phyloP scores from a whole-genome alignment of 2,888 invertebrate species.

The Julus scandinavius region DNA sequence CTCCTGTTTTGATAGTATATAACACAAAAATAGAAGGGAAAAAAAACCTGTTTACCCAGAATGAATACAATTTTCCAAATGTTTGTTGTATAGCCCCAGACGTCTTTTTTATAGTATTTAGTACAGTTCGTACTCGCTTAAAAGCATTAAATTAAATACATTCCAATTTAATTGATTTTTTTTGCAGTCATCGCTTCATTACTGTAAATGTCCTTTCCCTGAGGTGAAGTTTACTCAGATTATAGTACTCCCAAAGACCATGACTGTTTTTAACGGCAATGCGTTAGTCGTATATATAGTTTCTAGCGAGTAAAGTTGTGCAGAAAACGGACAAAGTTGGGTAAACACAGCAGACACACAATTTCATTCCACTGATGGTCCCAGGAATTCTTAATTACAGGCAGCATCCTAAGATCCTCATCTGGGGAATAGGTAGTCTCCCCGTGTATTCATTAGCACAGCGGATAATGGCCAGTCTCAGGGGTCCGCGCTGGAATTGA shows the following conservation, averaged over 20 bases:
- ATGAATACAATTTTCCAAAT: too few relatives aligned
- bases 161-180: constrained; percentile 19
- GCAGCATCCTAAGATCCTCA: constrained; percentile 47
- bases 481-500: constrained; percentile 43
- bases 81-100: not conserved
- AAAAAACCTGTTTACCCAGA: too few relatives aligned
- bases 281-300: not conserved
- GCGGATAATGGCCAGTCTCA: constrained; percentile 20
- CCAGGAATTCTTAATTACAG: constrained; percentile 52
- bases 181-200: constrained; percentile 16
- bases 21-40: too few relatives aligned
- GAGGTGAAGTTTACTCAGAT: constrained; percentile 9
- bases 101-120: not conserved
- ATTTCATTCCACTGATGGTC: constrained; percentile 53
- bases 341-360: not conserved
- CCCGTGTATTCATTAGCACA: constrained; percentile 45
- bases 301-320: not conserved
- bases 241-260: not conserved
- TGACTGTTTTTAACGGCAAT: not conserved
- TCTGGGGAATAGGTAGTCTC: constrained; percentile 46
- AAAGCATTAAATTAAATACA: constrained; percentile 22
- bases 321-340: not conserved
- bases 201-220: constrained; percentile 35
- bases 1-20: too few relatives aligned
- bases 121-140: not conserved